Conservation (phyloP, 2,797 vertebrate genomes). For the Falco columbarius region DNA sequence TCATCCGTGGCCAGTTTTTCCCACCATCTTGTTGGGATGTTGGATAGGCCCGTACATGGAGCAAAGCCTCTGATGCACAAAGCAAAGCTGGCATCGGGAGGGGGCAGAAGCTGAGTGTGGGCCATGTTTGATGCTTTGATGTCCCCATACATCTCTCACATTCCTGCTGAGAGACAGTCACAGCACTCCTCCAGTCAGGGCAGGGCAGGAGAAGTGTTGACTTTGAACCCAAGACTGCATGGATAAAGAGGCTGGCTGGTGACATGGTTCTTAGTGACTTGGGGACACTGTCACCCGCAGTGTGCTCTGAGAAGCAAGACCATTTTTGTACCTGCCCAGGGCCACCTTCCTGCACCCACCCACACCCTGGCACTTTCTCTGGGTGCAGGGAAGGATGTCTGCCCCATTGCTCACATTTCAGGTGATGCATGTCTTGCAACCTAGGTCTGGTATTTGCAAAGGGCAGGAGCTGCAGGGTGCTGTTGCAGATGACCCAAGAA, state of each 20-base stretch:
- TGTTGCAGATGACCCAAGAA: not conserved
- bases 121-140: not conserved
- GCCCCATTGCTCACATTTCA: rapidly evolving
- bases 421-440: not conserved
- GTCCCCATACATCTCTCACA: not conserved
- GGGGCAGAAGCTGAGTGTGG: not conserved
- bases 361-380: not conserved
- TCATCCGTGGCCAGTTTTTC: not conserved
- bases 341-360: not conserved
- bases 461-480: not conserved
- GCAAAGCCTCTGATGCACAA: not conserved
- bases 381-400: rapidly evolving
- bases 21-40: not conserved
- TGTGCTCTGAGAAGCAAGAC: not conserved
- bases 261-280: not conserved
- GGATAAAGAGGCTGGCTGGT: not conserved
- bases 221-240: not conserved
- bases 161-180: not conserved
- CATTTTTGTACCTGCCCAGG: not conserved
- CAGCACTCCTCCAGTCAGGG: not conserved
- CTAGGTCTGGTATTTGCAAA: not conserved
- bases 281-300: not conserved
- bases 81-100: not conserved
- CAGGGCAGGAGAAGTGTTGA: not conserved
- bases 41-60: not conserved